Base-by-base conservation (phyloP, 2,113 vertebrate species). In the Chauna torquata region DNA sequence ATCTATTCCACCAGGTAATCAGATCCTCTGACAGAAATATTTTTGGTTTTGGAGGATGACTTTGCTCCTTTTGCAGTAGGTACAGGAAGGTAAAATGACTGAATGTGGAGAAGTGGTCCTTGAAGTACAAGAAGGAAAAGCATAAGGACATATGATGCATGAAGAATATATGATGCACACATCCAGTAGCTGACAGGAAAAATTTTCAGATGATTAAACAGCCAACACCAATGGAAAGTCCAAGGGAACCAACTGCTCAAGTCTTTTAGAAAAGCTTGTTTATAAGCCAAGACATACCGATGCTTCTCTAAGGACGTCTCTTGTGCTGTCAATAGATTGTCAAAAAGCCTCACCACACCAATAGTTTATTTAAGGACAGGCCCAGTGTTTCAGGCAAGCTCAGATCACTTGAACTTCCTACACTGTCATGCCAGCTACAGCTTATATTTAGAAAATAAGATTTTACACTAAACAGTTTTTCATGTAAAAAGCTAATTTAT, bases 121-220 rank as follows among this genome's bases (percentile, higher is more conserved):
- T 80, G 12, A 81, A 54, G 36, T 27, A 8, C 9, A 52, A 45
- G 54, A 45, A 49, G 10, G 8, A 78, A 72, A 90, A 47, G 9
- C 64, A 42, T 1, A 6, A 50, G 28, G 32, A 50, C 6, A 47
- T 1, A 0, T 4, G 19, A 25, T 27, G 18, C 32, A 38, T n/a
- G 52, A 49, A 34, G 30, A 84, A 74, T 6, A 27, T 3, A 4
- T 2, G 16, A 72, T 0, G 3, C 11, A 76, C 68, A 24, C 24
- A 79, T 4, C 14, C 61, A 71, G 61, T 2, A 36, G 30, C 6
- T 54, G 55, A 81, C 65, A 85, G 65, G 14, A 22, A 81, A 66
- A 23, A 22, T 23, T 38, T 28, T 76, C 82, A 83, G 44, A 38
- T 42, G 12, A 34, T 49, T 57, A n/a, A 86, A 50, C 10, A 91